Evolutionary conservation across 2,888 invertebrate species (phyloP).

Genomic region (Athrips mouffetella): DNA sequence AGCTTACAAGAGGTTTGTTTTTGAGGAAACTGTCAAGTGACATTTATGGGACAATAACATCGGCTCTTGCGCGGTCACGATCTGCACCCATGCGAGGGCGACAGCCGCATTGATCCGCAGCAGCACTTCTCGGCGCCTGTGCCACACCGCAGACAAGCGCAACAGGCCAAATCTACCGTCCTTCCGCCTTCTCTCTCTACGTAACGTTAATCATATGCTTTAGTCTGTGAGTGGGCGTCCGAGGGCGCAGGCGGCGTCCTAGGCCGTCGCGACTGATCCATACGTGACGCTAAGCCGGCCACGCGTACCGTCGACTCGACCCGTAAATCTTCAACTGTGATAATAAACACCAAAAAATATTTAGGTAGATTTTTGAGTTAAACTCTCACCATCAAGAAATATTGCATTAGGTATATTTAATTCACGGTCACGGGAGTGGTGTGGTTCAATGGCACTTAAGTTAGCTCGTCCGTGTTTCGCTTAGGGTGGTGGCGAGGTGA

Average conservation of each 20-base stretch:
- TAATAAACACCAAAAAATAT: slow-evolving; percentile 45
- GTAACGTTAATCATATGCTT: slow-evolving; percentile 35
- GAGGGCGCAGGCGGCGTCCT: slow-evolving; percentile 57
- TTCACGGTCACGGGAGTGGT: slow-evolving; percentile 46
- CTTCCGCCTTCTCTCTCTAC: slow-evolving; percentile 35
- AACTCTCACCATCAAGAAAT: not conserved
- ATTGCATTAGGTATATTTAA: not conserved
- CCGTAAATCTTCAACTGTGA: slow-evolving; percentile 46
- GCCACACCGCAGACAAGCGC: slow-evolving; percentile 35
- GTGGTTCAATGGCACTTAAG: slow-evolving; percentile 46
- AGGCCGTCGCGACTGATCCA: slow-evolving; percentile 38
- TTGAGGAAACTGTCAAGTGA: no score
- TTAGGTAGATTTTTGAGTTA: slow-evolving; percentile 17
- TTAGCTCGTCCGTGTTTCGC: slow-evolving; percentile 31
- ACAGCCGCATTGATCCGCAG: slow-evolving; percentile 1
- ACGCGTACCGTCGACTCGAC: slow-evolving; percentile 20
- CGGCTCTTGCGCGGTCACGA: not conserved
- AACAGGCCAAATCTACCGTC: slow-evolving; percentile 45
- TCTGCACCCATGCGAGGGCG: not conserved
- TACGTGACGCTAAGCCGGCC: slow-evolving; percentile 28
- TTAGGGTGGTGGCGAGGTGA: slow-evolving; percentile 15
- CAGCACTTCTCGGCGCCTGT: slow-evolving; percentile 32
- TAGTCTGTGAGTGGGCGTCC: slow-evolving; percentile 61
- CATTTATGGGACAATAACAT: no score
- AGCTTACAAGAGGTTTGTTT: no score